phyloP scores from a whole-genome alignment of 2,113 vertebrate species.

The Stomatorhinus ivindoensis region DNA sequence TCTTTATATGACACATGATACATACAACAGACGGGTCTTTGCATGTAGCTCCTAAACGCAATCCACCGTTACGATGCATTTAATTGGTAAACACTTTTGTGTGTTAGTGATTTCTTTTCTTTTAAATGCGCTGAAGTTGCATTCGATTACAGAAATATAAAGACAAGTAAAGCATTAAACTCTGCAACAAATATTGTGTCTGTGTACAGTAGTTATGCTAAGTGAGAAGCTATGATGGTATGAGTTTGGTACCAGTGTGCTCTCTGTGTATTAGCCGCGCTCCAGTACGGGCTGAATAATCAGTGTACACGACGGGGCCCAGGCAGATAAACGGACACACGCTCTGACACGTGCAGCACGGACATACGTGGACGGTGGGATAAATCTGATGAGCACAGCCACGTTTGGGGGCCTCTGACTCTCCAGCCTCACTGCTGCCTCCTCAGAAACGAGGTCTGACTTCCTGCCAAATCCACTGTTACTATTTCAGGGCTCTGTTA shows the following conservation, averaged over 20 bases:
- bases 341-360: neutral
- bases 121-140: neutral
- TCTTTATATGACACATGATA: neutral
- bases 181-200: neutral
- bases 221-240: neutral
- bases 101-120: neutral
- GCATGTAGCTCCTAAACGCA: neutral
- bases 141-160: neutral
- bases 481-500: slow-evolving; percentile 12
- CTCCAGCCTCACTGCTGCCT: slow-evolving; percentile 19
- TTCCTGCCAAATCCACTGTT: slow-evolving; percentile 16
- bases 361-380: slow-evolving; percentile 3
- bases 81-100: neutral
- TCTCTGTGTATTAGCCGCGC: neutral
- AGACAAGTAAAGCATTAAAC: neutral
- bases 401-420: slow-evolving; percentile 10
- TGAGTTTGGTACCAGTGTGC: neutral
- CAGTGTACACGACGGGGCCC: neutral
- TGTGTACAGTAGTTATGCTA: neutral
- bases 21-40: neutral
- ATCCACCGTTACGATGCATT: neutral
- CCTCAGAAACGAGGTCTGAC: slow-evolving; percentile 18
- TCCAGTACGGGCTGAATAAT: neutral
- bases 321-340: neutral
- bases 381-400: slow-evolving; percentile 14